Percentiles rank a stretch among this genome's conserved stretches.
Conservation (phyloP, 53 echinoderm and acorn worm genomes). For the Zoroaster sp. region DNA sequence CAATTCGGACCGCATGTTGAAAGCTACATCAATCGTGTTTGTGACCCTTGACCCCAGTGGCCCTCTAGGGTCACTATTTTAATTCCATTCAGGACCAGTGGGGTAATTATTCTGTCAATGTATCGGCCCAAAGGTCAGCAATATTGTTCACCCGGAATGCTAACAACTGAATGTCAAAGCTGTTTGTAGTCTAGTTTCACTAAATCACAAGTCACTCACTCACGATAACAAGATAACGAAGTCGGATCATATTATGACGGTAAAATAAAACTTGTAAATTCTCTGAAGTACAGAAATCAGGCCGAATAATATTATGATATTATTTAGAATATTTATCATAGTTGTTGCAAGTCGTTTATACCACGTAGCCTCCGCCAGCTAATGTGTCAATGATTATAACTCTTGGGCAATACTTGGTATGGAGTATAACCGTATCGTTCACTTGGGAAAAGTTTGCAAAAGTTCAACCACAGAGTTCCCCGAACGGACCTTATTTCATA, state of each 20-base stretch:
- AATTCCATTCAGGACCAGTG: slow-evolving; percentile 34
- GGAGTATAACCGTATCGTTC: too few relatives aligned
- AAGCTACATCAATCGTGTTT: slow-evolving; percentile 42
- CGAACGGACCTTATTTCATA: too few relatives aligned
- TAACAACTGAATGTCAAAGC: slow-evolving; percentile 24
- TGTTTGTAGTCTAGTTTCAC: slow-evolving; percentile 14
- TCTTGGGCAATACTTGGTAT: too few relatives aligned
- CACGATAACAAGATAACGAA: slow-evolving; percentile 37
- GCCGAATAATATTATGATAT: too few relatives aligned
- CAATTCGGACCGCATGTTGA: neutral
- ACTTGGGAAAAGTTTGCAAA: too few relatives aligned
- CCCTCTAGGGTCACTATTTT: slow-evolving; percentile 39
- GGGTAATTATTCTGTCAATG: slow-evolving; percentile 53
- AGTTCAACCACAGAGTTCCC: too few relatives aligned
- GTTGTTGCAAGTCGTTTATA: too few relatives aligned
- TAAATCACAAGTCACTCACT: neutral
- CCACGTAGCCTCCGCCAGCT: too few relatives aligned
- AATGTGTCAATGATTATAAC: too few relatives aligned
- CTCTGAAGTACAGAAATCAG: too few relatives aligned
- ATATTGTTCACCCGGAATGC: slow-evolving; percentile 44
- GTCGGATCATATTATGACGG: neutral
- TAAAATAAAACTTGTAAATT: neutral
- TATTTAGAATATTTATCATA: too few relatives aligned
- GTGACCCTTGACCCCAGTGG: slow-evolving; percentile 47
- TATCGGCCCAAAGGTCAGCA: slow-evolving; percentile 4